Evolutionary conservation across 2,113 vertebrate genomes (phyloP), one percentile per base, ranked within the genome.

Genomic region (Crotalus tigris): DNA sequence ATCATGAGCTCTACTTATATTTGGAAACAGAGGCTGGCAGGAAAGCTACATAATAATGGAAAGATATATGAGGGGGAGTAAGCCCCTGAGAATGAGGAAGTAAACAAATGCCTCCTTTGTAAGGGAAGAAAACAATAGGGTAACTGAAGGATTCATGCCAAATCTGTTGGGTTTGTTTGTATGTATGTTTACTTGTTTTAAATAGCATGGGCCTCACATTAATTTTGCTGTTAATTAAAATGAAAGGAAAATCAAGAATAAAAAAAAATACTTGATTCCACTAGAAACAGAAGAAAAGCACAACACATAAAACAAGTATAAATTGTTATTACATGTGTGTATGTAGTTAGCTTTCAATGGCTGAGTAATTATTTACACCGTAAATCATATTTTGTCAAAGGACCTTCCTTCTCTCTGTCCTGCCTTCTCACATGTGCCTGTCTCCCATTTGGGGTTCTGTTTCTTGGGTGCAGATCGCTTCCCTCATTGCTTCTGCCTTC

Each of bases 301-400:
- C 26, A 21, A 46, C 49, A 54, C 7, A 88, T 19, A 86, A 93
- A 91, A 87, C 29, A 51, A 58, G 23, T 13, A 1, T 5, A 51
- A n/a, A 5, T 57, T 87, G 81, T 69, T 94, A 9, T 61, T 90
- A 51, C 15, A 64, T 33, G 26, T 57, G 89, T 26, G 3, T 87
- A 12, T 88, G 51, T 91, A 94, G 93, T 92, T 94, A 93, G 46
- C 33, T 39, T 29, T 29, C 2, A 0, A 10, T 88, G 87, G 8
- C 64, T 0, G 0, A 69, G 17, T 53, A 46, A 85, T 92, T 94
- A 87, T 91, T 94, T 95, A 54, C 69, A 90, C 12, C 87, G 90
- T n/a, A 94, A 92, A 91, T 23, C 87, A 59, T 92, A 3, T 89
- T 94, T 91, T 89, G 5, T 53, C 59, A 91, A 95, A 75, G n/a